Evolutionary conservation across 2,888 invertebrate species (phyloP).

Genomic region (Perizoma flavofasciatum): DNA sequence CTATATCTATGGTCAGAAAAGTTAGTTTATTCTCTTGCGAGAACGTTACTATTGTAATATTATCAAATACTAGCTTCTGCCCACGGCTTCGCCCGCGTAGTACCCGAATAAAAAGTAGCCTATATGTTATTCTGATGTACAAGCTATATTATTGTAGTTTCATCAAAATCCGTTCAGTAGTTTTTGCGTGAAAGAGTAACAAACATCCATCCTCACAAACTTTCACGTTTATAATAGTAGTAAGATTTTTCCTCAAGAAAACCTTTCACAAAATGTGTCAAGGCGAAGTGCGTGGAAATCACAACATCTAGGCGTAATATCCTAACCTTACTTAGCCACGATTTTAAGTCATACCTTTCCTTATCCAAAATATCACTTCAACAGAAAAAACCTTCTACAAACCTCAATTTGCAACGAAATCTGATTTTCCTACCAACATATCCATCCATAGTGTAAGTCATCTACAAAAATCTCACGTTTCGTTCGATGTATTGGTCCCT

Average conservation of each 20-base stretch:
- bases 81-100: no score
- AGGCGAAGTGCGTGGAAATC: not conserved
- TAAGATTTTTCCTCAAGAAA: no score
- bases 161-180: no score
- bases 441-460: conserved; percentile 13
- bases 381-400: conserved; percentile 30
- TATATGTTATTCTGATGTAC: no score
- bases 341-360: not conserved
- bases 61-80: no score
- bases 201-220: no score
- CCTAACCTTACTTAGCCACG: not conserved
- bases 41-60: no score
- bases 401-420: conserved; percentile 38
- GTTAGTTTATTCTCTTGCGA: no score
- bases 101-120: no score
- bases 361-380: conserved; percentile 27
- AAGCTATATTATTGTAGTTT: no score
- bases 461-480: conserved; percentile 48
- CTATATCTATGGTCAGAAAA: no score
- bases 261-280: not conserved
- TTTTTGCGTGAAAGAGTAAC: no score
- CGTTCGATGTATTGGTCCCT: conserved; percentile 43
- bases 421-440: conserved; percentile 33
- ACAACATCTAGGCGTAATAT: conserved; percentile 1
- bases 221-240: not conserved